Conservation (phyloP, 2,113 vertebrate genomes). For the Nycticebus coucang region DNA sequence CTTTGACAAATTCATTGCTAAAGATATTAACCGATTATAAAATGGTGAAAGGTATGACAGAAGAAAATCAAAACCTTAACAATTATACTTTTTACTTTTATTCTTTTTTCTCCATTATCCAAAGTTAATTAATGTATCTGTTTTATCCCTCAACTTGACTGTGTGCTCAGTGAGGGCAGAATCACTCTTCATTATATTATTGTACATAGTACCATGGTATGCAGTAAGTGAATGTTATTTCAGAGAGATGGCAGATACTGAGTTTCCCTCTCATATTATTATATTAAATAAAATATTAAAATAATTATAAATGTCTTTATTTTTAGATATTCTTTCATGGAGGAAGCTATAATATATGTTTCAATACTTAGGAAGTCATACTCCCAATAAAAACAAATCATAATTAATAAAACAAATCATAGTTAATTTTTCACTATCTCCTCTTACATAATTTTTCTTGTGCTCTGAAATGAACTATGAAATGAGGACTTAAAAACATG, state of each 20-base stretch:
- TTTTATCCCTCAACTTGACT: background rate
- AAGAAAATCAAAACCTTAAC: background rate
- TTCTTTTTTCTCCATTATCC: background rate
- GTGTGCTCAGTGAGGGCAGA: background rate
- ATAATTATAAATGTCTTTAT: background rate
- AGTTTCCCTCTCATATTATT: background rate
- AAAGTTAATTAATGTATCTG: background rate
- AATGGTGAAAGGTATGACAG: background rate
- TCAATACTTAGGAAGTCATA: background rate
- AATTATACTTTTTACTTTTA: background rate
- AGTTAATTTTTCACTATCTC: background rate
- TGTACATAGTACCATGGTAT: background rate
- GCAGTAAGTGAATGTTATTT: background rate
- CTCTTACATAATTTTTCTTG: background rate
- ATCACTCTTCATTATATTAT: background rate
- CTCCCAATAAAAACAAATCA: background rate
- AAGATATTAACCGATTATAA: background rate
- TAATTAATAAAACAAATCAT: background rate
- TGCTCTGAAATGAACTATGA: background rate
- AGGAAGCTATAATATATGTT: background rate
- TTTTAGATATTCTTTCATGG: no score
- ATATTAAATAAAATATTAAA: slow-evolving; percentile 4
- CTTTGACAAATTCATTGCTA: background rate
- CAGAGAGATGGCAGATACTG: background rate
- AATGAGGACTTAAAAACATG: background rate